Evolutionary conservation across 1,140 invertebrate species (phyloP), one percentile per base, ranked within the genome.

Genomic region (Bombus turneri): DNA sequence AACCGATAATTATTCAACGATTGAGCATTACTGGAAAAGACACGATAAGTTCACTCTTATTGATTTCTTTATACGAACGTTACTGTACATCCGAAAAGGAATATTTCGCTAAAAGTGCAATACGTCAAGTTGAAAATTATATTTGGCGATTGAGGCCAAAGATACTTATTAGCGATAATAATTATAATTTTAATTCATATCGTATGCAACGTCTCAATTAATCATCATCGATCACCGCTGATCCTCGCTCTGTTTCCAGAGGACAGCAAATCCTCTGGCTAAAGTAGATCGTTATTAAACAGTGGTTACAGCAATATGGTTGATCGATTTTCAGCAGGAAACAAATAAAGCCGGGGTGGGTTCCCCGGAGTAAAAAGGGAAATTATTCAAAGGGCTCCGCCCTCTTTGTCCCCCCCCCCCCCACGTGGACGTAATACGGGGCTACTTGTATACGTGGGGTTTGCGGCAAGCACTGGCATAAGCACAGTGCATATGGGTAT

Each of bases 401-500:
- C 77, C 84, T 68, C 81, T 78, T 75, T 47, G n/a, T 53, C 41
- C 37, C 53, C 80, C 59, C 59, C 41, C 37, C 53, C 80, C 59
- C 59, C 81, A 25, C 37, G 68, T 12, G 59, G 34, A 53, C 73
- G 64, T 83, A 88, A 88, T 83, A 75, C 80, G 73, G 69, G 85
- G 78, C 34, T 79, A 79, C 81, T 87, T 85, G 82, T 83, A 68
- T 39, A 72, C 31, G 71, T 31, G 68, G 77, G 85, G 87, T 64
- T 82, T 82, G 87, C 64, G 88, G 84, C 81, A 86, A 69, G 57
- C 81, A 64, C 66, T 72, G 77, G 74, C 79, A 90, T 91, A 88
- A 90, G 86, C 90, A 78, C 79, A 77, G 73, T 78, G 83, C 88
- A 88, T 91, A 92, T 83, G 87, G 91, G 89, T 89, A 92, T 91